phyloP scores from a whole-genome alignment of 2,797 vertebrate genomes.

The Pelobates cultripes region DNA sequence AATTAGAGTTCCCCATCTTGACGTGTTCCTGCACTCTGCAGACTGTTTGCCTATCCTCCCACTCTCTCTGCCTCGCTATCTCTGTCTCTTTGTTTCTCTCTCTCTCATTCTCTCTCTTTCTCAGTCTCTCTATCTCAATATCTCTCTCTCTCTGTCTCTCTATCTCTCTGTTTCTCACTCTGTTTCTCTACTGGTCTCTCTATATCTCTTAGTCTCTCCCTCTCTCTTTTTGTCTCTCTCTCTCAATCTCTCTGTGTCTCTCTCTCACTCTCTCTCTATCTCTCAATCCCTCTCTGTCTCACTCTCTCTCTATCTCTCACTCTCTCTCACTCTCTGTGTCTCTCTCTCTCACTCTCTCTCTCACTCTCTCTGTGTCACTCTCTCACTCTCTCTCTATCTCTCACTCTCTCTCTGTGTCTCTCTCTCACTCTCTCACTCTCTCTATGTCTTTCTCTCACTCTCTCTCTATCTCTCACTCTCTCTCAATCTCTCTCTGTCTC shows the following conservation, averaged over 20 bases:
- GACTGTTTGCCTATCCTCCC: neutral
- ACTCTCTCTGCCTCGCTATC: neutral
- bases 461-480: too few relatives aligned
- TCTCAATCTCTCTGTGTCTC: neutral
- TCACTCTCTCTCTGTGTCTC: too few relatives aligned
- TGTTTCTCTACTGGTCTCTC: too few relatives aligned
- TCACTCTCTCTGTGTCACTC: neutral
- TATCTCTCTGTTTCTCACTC: neutral
- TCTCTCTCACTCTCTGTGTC: too few relatives aligned
- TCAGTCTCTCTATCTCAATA: neutral
- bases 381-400: neutral
- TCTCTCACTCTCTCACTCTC: neutral
- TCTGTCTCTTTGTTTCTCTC: too few relatives aligned
- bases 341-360: too few relatives aligned
- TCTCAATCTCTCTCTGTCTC: too few relatives aligned
- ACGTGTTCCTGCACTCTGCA: slow-evolving; percentile 1
- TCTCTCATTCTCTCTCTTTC: too few relatives aligned
- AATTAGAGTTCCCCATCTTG: slow-evolving; percentile 14
- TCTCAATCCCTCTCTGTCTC: neutral
- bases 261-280: too few relatives aligned
- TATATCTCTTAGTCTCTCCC: too few relatives aligned
- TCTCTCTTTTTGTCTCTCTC: too few relatives aligned
- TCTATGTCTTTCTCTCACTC: too few relatives aligned
- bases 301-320: neutral
- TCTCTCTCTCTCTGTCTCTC: slow-evolving; percentile 1